These are phyloP conservation scores for Teinopalpus imperialis DNA, from an alignment of 2,888 invertebrate genomes.

Conservation along the genomic window DNA sequence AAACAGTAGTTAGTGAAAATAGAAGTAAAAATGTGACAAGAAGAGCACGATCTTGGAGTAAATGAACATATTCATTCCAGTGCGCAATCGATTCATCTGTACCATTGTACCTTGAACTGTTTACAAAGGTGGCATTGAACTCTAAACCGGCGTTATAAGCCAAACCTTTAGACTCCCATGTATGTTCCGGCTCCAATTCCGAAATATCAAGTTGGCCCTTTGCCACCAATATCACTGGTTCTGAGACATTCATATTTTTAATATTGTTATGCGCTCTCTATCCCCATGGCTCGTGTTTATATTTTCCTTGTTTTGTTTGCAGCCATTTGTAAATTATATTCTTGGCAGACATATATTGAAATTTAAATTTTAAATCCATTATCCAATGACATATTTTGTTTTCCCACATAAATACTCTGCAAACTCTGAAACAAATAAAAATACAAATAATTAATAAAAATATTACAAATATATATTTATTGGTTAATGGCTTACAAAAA, in stretches of 20 bases:
- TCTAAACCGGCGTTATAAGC: conserved; percentile 55
- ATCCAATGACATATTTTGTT: conserved; percentile 62
- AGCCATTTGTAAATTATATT: conserved; percentile 78
- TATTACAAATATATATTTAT: neutral
- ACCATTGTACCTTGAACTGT: conserved; percentile 50
- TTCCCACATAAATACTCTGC: conserved; percentile 38
- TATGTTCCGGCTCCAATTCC: conserved; percentile 60
- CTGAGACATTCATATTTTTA: conserved; percentile 74
- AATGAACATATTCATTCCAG: conserved; percentile 72
- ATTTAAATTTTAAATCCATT: conserved; percentile 58
- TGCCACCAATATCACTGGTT: conserved; percentile 65
- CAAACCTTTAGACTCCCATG: conserved; percentile 45
- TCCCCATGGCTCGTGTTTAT: conserved; percentile 74
- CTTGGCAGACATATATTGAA: conserved; percentile 71
- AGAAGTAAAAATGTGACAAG: conserved; percentile 91
- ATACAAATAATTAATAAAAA: conserved; percentile 11
- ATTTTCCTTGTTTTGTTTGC: conserved; percentile 72
- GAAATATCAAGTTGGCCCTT: conserved; percentile 64
- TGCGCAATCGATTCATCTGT: conserved; percentile 52
- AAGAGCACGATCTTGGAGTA: conserved; percentile 85
- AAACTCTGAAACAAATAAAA: conserved; percentile 61
- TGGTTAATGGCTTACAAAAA: neutral
- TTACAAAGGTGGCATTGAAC: conserved; percentile 61
- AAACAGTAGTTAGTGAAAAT: conserved; percentile 95
- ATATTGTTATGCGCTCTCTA: conserved; percentile 63